These are phyloP conservation scores for Megamerina dolium DNA, from an alignment of 2,888 invertebrate species.

Conservation along the genomic window DNA sequence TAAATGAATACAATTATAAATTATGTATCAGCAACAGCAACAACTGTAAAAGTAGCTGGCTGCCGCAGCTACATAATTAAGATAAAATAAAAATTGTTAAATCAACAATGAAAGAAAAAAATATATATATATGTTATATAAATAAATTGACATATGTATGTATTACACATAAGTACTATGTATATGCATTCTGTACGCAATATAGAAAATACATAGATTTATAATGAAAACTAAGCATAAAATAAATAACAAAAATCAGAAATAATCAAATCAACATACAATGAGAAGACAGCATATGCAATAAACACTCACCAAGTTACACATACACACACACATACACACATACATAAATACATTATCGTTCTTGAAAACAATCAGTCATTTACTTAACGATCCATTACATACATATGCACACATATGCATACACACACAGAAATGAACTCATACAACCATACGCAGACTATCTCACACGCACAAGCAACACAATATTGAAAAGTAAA, in stretches of 20 bases:
- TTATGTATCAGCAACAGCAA: too few relatives aligned
- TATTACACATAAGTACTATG: not conserved
- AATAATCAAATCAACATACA: not conserved
- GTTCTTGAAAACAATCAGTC: not conserved
- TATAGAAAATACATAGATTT: not conserved
- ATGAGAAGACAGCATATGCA: not conserved
- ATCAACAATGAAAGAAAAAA: not conserved
- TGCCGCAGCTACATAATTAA: too few relatives aligned
- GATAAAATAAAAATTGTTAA: too few relatives aligned
- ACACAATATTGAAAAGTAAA: too few relatives aligned
- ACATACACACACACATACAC: slow-evolving; percentile 1
- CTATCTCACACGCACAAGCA: not conserved
- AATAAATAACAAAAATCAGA: not conserved
- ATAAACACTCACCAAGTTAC: not conserved
- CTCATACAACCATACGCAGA: slow-evolving; percentile 1
- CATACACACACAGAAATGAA: slow-evolving; percentile 1
- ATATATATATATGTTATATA: not conserved
- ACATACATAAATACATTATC: not conserved
- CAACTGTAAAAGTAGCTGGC: too few relatives aligned
- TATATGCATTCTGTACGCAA: not conserved
- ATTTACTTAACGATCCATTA: too few relatives aligned
- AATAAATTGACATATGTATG: not conserved
- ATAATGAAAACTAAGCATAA: too few relatives aligned
- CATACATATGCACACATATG: not conserved
- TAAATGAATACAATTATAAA: too few relatives aligned